phyloP scores from a whole-genome alignment of 2,888 invertebrate genomes.

The Neoitamus cyanurus region DNA sequence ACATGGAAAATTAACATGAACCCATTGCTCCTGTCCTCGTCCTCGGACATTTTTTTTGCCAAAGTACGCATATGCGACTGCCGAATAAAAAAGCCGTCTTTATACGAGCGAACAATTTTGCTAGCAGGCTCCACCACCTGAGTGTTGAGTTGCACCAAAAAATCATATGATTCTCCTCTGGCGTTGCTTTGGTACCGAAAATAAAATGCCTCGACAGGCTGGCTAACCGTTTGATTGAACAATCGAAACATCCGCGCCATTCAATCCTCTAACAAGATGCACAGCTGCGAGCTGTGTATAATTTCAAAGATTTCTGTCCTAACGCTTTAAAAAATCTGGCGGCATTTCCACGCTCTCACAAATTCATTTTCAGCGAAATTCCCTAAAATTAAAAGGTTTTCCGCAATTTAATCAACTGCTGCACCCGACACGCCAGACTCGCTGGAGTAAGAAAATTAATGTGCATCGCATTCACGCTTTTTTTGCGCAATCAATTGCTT shows the following conservation, averaged over 20 bases:
- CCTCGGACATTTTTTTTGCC: neutral
- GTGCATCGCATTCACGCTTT: neutral
- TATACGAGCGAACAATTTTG: neutral
- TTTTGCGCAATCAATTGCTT: neutral
- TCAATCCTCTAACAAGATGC: neutral
- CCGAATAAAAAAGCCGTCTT: neutral
- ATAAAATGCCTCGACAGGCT: neutral
- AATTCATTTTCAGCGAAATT: neutral
- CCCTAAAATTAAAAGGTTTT: neutral
- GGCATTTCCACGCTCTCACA: neutral
- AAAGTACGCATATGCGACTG: neutral
- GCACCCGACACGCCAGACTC: neutral
- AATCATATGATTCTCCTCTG: neutral
- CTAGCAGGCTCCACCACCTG: neutral
- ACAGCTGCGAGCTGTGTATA: neutral
- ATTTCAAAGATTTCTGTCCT: neutral
- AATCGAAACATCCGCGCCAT: neutral
- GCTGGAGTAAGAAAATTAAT: neutral
- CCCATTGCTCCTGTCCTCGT: neutral
- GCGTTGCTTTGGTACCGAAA: neutral
- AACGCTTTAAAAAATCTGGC: neutral
- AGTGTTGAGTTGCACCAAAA: neutral
- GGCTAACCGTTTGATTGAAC: neutral
- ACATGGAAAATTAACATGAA: neutral
- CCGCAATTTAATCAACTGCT: neutral